These are phyloP conservation scores for Fistularia tabacaria DNA, from an alignment of 2,797 vertebrate genomes.

Conservation along the genomic window DNA sequence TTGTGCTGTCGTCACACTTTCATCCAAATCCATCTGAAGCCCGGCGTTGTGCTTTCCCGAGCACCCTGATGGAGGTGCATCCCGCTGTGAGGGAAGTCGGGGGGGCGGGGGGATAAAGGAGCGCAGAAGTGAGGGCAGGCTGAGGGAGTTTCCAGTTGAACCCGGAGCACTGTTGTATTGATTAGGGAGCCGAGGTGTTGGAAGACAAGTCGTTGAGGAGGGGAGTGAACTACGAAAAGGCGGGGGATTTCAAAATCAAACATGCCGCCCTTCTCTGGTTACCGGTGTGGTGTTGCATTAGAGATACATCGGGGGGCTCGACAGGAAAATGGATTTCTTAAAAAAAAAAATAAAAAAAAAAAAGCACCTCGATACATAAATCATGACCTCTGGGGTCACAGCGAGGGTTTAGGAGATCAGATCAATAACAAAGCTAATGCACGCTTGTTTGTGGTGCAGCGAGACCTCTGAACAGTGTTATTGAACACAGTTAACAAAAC, in stretches of 20 bases:
- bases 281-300: conserved; percentile 68
- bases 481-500: conserved; percentile 18
- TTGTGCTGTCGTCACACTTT: conserved; percentile 66
- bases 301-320: conserved; percentile 62
- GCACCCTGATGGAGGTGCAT: conserved; percentile 55
- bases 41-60: conserved; percentile 26
- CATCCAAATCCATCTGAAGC: conserved; percentile 66
- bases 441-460: conserved; percentile 50
- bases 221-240: conserved; percentile 49
- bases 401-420: conserved; percentile 62
- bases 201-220: conserved; percentile 56
- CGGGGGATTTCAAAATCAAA: conserved; percentile 53
- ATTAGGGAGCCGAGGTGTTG: conserved; percentile 66
- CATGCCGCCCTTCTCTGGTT: conserved; percentile 68
- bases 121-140: too few relatives aligned
- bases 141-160: conserved; percentile 51
- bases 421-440: conserved; percentile 71
- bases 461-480: conserved; percentile 50
- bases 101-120: conserved; percentile 21
- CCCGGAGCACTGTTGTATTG: conserved; percentile 60
- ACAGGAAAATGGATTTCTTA: conserved; percentile 74
- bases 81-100: conserved; percentile 62
- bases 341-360: conserved; percentile 43
- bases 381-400: conserved; percentile 76
- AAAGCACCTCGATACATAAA: conserved; percentile 74